Evolutionary conservation across 92 coral and sea anemone genomes (phyloP).

Genomic region (Phenganax marumi): DNA sequence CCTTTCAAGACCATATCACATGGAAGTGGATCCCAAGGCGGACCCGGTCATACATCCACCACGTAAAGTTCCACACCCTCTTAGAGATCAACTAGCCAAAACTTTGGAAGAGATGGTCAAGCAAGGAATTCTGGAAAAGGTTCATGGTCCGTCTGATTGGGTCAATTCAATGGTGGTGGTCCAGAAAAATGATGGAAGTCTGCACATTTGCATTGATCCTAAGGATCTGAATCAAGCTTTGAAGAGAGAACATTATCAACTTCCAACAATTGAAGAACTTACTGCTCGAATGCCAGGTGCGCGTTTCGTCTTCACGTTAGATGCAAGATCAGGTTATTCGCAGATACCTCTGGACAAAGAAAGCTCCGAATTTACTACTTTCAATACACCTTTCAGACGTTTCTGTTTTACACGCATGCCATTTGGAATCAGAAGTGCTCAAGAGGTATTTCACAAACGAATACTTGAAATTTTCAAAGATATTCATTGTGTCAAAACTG

Average conservation of each 20-base stretch:
- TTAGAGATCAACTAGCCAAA: slow-evolving; percentile 29
- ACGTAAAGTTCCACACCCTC: slow-evolving; percentile 25
- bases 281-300: slow-evolving; percentile 25
- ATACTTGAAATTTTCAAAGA: no score
- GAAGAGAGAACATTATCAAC: slow-evolving; percentile 5
- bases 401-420: no score
- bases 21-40: slow-evolving; percentile 7
- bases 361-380: background rate
- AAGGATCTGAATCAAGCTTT: slow-evolving; percentile 1
- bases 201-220: slow-evolving; percentile 13
- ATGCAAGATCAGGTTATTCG: slow-evolving; percentile 5
- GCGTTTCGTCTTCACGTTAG: background rate
- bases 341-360: background rate
- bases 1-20: slow-evolving; percentile 13
- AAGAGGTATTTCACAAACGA: no score
- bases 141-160: slow-evolving; percentile 12
- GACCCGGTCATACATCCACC: slow-evolving; percentile 39
- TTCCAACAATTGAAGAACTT: slow-evolving; percentile 22
- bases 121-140: slow-evolving; percentile 13
- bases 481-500: no score
- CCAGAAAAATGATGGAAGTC: slow-evolving; percentile 1
- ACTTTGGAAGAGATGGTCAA: slow-evolving; percentile 9
- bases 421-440: no score
- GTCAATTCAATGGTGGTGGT: background rate
- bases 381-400: no score